Percentiles rank a stretch among this genome's conserved stretches.
Evolutionary conservation across 2,888 invertebrate species (phyloP).

Genomic region (Lamellibrachia columna): DNA sequence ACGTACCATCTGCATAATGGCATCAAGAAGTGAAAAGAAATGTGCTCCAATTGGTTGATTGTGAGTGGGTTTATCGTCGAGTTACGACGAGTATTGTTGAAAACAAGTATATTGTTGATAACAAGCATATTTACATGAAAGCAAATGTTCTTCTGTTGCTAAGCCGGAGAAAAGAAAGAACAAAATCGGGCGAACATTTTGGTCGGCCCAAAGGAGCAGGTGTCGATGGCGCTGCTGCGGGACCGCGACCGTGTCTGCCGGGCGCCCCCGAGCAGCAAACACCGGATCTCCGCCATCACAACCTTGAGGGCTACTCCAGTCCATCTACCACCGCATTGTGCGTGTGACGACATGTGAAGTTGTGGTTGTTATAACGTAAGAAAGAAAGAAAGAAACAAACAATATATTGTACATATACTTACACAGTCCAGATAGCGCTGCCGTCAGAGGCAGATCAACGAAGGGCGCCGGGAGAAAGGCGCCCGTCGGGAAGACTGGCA

Average conservation of each 20-base stretch:
- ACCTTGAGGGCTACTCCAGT: not conserved
- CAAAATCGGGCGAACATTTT: not conserved
- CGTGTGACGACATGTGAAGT: no score
- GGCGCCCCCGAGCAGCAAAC: not conserved
- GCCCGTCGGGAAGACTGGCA: not conserved
- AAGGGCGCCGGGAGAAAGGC: not conserved
- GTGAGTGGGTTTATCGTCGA: no score
- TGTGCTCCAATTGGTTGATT: no score
- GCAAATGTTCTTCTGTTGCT: not conserved
- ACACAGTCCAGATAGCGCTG: not conserved
- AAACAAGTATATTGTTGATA: no score
- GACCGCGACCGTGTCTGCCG: not conserved
- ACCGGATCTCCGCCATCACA: not conserved
- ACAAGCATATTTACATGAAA: no score
- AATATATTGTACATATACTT: not conserved
- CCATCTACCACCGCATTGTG: not conserved
- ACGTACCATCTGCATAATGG: no score
- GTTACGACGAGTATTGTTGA: no score
- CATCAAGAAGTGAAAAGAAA: no score
- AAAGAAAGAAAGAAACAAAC: no score
- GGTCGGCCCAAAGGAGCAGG: not conserved
- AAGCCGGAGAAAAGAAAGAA: not conserved
- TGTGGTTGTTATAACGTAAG: no score
- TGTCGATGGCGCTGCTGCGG: not conserved
- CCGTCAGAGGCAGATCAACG: not conserved